phyloP scores from a whole-genome alignment of 2,797 vertebrate species.

The Mallotus villosus region DNA sequence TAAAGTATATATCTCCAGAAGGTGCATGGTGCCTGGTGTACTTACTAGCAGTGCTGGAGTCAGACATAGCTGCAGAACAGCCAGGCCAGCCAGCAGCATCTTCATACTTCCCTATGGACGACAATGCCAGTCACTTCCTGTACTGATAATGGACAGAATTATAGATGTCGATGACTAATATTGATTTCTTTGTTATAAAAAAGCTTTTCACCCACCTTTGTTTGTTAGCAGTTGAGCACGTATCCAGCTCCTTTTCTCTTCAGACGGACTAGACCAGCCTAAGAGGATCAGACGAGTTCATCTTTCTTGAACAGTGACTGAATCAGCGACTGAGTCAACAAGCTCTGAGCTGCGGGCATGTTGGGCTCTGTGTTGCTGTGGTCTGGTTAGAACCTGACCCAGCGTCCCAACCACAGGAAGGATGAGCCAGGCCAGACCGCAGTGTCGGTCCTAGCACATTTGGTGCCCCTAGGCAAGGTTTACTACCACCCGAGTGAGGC shows the following conservation, averaged over 20 bases:
- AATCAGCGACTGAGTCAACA: no score
- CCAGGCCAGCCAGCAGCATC: slow-evolving; percentile 58
- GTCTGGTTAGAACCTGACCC: not conserved
- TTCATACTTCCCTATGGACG: slow-evolving; percentile 48
- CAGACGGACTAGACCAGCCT: no score
- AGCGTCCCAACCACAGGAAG: not conserved
- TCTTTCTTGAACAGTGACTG: no score
- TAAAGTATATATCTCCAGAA: not conserved
- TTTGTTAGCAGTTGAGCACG: no score
- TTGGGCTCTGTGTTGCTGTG: not conserved
- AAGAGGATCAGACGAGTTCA: no score
- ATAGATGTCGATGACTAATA: no score
- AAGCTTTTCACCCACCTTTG: no score
- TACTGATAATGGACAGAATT: not conserved
- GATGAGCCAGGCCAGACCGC: not conserved
- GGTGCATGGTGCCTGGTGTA: slow-evolving; percentile 25
- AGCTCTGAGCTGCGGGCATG: not conserved
- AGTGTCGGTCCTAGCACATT: not conserved
- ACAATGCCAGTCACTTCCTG: slow-evolving; percentile 37
- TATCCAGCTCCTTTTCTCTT: not conserved
- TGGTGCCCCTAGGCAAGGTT: no score
- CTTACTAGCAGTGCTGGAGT: slow-evolving; percentile 68
- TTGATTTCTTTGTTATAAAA: no score
- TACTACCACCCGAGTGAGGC: no score
- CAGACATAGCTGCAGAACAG: slow-evolving; percentile 68